Evolutionary conservation across 2,797 vertebrate genomes (phyloP).

Genomic region (Clarias pachynema): DNA sequence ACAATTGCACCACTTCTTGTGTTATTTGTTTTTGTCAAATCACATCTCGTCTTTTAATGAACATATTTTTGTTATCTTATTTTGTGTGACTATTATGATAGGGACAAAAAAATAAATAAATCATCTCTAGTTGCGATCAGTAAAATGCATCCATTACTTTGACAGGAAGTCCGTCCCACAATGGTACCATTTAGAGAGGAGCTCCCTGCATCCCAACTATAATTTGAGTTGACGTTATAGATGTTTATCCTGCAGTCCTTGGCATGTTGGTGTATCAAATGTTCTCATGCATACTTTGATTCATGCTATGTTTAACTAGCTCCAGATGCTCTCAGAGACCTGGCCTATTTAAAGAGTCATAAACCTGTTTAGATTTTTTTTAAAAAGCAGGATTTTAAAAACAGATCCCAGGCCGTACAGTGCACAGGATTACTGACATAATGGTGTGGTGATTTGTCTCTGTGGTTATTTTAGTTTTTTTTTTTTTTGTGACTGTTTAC

Average conservation of each 20-base stretch:
- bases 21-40: not conserved
- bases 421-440: constrained; percentile 54
- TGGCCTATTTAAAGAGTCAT: constrained; percentile 68
- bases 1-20: constrained; percentile 1
- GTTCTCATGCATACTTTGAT: constrained; percentile 69
- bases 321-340: constrained; percentile 69
- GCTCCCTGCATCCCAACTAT: constrained; percentile 45
- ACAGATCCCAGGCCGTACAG: constrained; percentile 59
- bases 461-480: constrained; percentile 61
- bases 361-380: constrained; percentile 64
- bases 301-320: constrained; percentile 63
- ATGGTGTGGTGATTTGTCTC: constrained; percentile 71
- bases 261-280: constrained; percentile 68
- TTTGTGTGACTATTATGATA: constrained; percentile 19
- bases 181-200: constrained; percentile 57
- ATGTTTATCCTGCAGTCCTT: constrained; percentile 57
- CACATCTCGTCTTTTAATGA: constrained; percentile 7
- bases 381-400: constrained; percentile 12
- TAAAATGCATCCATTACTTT: constrained; percentile 44
- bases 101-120: not conserved
- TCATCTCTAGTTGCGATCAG: not conserved
- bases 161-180: constrained; percentile 43
- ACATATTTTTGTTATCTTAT: not conserved
- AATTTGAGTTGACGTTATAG: constrained; percentile 51
- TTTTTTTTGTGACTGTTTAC: constrained; percentile 66